Evolutionary conservation across 2,113 vertebrate genomes (phyloP).

Genomic region (Alectura lathami): DNA sequence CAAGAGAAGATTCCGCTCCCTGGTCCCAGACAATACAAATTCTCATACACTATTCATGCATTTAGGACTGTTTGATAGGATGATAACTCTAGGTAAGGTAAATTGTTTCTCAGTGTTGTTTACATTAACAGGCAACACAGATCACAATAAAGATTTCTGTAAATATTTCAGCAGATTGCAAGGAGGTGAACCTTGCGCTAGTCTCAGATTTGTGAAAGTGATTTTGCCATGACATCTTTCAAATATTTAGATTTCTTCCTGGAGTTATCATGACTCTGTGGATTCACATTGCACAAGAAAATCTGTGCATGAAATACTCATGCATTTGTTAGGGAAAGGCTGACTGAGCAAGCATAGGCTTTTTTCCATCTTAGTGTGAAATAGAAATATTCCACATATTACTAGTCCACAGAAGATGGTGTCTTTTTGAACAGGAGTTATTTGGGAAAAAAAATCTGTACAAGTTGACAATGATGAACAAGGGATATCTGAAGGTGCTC

Average conservation of each 20-base stretch:
- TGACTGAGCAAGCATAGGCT: background rate
- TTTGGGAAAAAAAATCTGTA: background rate
- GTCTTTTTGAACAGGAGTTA: background rate
- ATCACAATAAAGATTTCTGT: background rate
- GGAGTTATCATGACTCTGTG: background rate
- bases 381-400: background rate
- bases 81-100: background rate
- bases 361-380: background rate
- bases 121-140: background rate
- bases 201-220: background rate
- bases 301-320: background rate
- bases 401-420: background rate
- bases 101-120: background rate
- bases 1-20: background rate
- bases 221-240: background rate
- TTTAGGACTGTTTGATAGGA: background rate
- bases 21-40: background rate
- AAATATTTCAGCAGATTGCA: background rate
- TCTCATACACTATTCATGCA: background rate
- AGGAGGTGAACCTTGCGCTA: background rate
- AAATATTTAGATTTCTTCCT: conserved; percentile 11
- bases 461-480: background rate
- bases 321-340: background rate
- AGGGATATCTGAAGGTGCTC: background rate
- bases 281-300: background rate